phyloP scores from a whole-genome alignment of 2,888 invertebrate genomes.

The Microctonus aethiopoides region DNA sequence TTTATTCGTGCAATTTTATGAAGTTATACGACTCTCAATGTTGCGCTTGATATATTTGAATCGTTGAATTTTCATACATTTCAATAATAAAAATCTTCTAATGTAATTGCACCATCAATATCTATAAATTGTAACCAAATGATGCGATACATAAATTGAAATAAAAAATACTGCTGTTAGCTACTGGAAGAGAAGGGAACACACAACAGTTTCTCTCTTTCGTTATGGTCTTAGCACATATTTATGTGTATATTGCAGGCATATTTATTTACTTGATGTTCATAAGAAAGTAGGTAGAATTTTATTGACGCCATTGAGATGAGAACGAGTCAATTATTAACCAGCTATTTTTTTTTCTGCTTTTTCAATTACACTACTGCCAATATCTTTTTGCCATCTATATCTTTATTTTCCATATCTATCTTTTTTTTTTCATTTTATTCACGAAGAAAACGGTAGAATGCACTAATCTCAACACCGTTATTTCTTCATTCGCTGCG shows the following conservation, averaged over 20 bases:
- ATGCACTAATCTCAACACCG: no score
- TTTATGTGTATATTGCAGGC: neutral
- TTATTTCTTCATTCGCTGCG: no score
- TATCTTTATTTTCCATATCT: no score
- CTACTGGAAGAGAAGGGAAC: conserved; percentile 10
- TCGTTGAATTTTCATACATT: neutral
- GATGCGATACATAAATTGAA: no score
- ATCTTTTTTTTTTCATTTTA: no score
- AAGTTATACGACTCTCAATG: neutral
- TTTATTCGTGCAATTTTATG: neutral
- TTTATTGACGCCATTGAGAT: conserved; percentile 16
- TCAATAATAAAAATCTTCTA: neutral
- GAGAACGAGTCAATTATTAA: conserved; percentile 16
- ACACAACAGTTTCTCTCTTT: neutral
- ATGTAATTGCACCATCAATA: neutral
- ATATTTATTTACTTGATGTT: neutral
- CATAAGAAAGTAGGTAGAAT: conserved; percentile 19
- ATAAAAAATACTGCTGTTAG: neutral
- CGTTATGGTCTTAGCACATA: no score
- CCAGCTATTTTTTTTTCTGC: neutral
- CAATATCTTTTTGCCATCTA: no score
- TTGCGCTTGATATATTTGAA: no score
- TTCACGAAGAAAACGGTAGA: no score
- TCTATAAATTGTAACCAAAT: neutral
- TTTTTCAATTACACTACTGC: neutral